These are phyloP conservation scores for Drosophila busckii DNA, from an alignment of 1,140 invertebrate species.

Conservation along the genomic window DNA sequence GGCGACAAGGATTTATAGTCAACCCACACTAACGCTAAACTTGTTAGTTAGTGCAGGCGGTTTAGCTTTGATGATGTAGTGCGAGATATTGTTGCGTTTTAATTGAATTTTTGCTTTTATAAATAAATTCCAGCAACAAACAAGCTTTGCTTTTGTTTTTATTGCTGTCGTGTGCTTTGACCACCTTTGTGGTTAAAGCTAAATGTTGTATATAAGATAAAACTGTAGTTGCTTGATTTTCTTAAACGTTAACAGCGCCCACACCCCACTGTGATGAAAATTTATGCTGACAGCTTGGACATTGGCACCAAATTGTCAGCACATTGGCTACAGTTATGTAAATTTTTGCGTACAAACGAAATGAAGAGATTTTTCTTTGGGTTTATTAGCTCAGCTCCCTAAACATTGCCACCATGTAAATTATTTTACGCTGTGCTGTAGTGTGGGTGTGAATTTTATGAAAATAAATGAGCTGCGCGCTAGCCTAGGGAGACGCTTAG, in stretches of 20 bases:
- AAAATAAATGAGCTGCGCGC: constrained; percentile 65
- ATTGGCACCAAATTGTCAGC: constrained; percentile 3
- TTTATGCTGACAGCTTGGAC: too few relatives aligned
- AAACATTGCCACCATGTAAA: constrained; percentile 10
- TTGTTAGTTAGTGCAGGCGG: constrained; percentile 1
- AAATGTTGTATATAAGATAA: too few relatives aligned
- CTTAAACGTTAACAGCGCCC: background rate
- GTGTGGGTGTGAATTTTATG: constrained; percentile 56
- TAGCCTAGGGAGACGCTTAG: background rate
- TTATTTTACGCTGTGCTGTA: constrained; percentile 29
- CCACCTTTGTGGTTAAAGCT: too few relatives aligned
- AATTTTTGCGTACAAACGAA: constrained; percentile 58
- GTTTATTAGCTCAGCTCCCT: constrained; percentile 53
- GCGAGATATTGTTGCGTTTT: constrained; percentile 78
- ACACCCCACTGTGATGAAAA: constrained; percentile 29
- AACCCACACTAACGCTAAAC: constrained; percentile 3
- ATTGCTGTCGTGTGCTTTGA: constrained; percentile 46
- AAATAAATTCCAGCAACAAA: constrained; percentile 72
- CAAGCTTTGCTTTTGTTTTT: constrained; percentile 75
- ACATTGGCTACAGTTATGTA: constrained; percentile 57
- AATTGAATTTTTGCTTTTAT: constrained; percentile 79
- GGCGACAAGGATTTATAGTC: constrained; percentile 72
- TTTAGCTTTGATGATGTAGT: constrained; percentile 68
- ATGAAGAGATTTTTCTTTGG: constrained; percentile 64
- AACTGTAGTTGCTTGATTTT: constrained; percentile 10